Evolutionary conservation across 1,140 invertebrate genomes (phyloP), one percentile per base, ranked within the genome.

Genomic region (Chrysomallon squamiferum): DNA sequence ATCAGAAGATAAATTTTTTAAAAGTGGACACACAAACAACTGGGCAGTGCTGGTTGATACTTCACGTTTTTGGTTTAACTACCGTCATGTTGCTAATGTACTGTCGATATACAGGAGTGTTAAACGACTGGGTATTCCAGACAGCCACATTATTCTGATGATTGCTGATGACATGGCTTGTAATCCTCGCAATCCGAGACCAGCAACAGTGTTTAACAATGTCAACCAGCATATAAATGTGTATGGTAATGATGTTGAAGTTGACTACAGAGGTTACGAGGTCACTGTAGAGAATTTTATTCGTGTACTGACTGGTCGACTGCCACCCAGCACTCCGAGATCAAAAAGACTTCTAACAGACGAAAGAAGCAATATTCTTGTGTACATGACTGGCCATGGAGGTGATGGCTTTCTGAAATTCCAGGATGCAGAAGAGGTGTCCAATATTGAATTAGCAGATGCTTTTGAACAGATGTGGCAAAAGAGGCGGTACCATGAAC

Each of bases 391-490:
- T 59, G 89, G 87, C 0, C 98, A 99, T 87, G 98, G 98, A 20
- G 98, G 97, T 35, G 97, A 99, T 88, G 97, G 97, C 0, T 99
- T 99, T 82, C 87, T 99, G 0, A 99, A 99, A 85, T 99, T 99
- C 83, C 98, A 99, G 88, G 98, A 99, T 86, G 94, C 96, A 1
- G 96, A 99, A 85, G 98, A 99, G 88, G 95, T 99, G 13, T 99
- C 97, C n/a, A 97, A 94, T 86, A 93, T 97, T 78, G 98, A 99
- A 83, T 87, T 99, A 70, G 97, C 96, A 20, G 96, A 99, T 90
- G 97, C 97, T 32, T 90, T 99, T 67, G 95, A 99, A 84, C 97
- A 99, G 87, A 99, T 99, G 98, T 98, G 95, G 93, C 95, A 99
- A 78, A 98, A 98, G 83, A 90, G 92, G 85, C 91, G 96, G 91